Conservation (phyloP, 2,888 invertebrate species). For the Microplitis deprimator region DNA sequence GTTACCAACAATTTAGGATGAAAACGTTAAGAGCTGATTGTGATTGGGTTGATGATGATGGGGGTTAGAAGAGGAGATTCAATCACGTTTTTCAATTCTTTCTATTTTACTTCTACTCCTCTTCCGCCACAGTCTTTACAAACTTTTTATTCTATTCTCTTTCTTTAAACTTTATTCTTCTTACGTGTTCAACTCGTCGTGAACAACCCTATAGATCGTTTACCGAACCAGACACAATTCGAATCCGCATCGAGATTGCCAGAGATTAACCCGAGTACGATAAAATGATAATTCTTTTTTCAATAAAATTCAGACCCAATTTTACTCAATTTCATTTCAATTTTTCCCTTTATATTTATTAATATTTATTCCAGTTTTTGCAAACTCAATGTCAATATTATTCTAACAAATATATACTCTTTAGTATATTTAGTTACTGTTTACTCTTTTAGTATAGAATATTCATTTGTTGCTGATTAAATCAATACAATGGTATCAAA, state of each 20-base stretch:
- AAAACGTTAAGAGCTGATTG: constrained; percentile 48
- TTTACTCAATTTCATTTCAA: too few species aligned
- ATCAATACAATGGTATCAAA: too few species aligned
- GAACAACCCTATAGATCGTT: constrained; percentile 37
- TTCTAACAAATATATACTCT: too few species aligned
- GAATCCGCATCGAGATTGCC: constrained; percentile 23
- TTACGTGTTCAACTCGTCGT: constrained; percentile 9
- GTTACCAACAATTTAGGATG: constrained; percentile 60
- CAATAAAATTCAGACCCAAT: neutral
- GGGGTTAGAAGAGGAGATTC: constrained; percentile 32
- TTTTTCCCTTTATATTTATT: too few species aligned
- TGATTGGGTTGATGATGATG: constrained; percentile 21
- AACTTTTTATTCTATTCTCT: constrained; percentile 1
- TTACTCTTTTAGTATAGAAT: too few species aligned
- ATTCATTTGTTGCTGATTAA: too few species aligned
- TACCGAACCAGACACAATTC: constrained; percentile 36
- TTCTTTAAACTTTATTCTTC: constrained; percentile 27
- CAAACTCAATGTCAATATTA: too few species aligned
- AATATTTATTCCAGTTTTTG: too few species aligned
- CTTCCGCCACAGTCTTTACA: neutral
- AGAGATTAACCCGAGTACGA: constrained; percentile 28
- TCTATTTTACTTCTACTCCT: constrained; percentile 29
- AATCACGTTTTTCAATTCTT: constrained; percentile 38
- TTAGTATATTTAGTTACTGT: too few species aligned
- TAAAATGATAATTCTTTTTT: constrained; percentile 27